Evolutionary conservation across 2,888 invertebrate genomes (phyloP), one percentile per base, ranked within the genome.

Genomic region (Drosophila greeni): DNA sequence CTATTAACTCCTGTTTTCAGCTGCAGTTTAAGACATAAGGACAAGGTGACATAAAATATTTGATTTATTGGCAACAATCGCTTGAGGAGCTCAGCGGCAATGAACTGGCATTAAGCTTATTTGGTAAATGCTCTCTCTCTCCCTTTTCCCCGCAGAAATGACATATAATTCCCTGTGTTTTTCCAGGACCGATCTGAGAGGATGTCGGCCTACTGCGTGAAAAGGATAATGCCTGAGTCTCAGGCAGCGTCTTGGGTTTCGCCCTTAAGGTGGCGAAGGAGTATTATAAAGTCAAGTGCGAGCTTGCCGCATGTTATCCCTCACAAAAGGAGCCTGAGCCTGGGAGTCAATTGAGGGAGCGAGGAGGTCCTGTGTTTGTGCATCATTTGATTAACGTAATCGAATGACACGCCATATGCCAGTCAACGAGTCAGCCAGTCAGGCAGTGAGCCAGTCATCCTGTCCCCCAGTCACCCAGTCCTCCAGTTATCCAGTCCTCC

Each of bases 301-400:
- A 37, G 48, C 55, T 36, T 55, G 55, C 55, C 55, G 33, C 58
- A 55, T 58, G 59, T 59, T 55, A 43, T 59, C 36, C 59, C 43
- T 31, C 76, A 76, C 62, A 60, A 58, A 61, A 47, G 52, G 37
- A 33, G 48, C n/a, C 12, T 34, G 23, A 14, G 54, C 43, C 26
- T 43, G 12, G 11, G 16, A 9, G 36, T 16, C 18, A 11, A 37
- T 9, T 3, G 9, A n/a, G 8, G 39, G 14, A n/a, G 8, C 33
- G 11, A 16, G 8, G 40, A 37, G 34, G 49, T 29, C 45, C 73
- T 70, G 72, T 74, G 80, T 73, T 74, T 76, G 76, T 79, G 75
- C 75, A 73, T 80, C 81, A 82, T 76, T 82, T 81, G 83, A 81
- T 81, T 81, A 81, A 81, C 81, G 81, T 81, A 81, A 81, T 82